phyloP scores from a whole-genome alignment of 2,888 invertebrate genomes.

The Clepsis dumicolana region DNA sequence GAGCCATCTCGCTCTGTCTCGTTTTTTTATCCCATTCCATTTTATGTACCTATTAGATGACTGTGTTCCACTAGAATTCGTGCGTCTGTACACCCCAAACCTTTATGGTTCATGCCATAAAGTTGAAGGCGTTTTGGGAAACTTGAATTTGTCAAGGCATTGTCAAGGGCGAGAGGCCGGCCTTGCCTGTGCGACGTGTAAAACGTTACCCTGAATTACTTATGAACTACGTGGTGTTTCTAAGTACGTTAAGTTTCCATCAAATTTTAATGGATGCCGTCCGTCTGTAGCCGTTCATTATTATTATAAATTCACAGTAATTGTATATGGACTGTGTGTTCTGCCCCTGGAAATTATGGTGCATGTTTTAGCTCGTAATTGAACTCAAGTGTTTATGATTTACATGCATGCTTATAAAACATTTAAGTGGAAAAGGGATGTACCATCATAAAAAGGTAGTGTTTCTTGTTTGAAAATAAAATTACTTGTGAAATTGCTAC shows the following conservation, averaged over 20 bases:
- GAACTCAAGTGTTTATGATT: constrained; percentile 7
- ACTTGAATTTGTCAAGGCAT: constrained; percentile 41
- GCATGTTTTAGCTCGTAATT: constrained; percentile 21
- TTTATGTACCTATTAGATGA: background rate
- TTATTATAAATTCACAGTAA: constrained; percentile 37
- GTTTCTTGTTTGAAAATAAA: too few species aligned
- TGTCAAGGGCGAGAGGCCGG: constrained; percentile 35
- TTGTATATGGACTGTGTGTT: constrained; percentile 17
- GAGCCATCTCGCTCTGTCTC: too few species aligned
- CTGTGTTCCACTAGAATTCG: background rate
- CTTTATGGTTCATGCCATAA: constrained; percentile 23
- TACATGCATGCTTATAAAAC: background rate
- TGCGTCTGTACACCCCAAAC: constrained; percentile 10
- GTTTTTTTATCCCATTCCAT: background rate
- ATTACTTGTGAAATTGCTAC: too few species aligned
- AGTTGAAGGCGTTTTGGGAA: constrained; percentile 37
- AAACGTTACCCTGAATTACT: constrained; percentile 41
- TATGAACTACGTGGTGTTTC: constrained; percentile 25
- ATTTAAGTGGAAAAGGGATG: background rate
- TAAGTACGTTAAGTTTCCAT: constrained; percentile 31
- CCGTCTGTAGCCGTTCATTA: constrained; percentile 22
- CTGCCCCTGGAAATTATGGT: constrained; percentile 27
- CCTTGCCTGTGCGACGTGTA: constrained; percentile 31
- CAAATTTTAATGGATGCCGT: constrained; percentile 17
- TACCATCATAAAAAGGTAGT: background rate